Percentiles rank a stretch among this genome's conserved stretches.
These are phyloP conservation scores for Nylanderia fulva DNA, from an alignment of 1,140 invertebrate genomes.

Conservation along the genomic window DNA sequence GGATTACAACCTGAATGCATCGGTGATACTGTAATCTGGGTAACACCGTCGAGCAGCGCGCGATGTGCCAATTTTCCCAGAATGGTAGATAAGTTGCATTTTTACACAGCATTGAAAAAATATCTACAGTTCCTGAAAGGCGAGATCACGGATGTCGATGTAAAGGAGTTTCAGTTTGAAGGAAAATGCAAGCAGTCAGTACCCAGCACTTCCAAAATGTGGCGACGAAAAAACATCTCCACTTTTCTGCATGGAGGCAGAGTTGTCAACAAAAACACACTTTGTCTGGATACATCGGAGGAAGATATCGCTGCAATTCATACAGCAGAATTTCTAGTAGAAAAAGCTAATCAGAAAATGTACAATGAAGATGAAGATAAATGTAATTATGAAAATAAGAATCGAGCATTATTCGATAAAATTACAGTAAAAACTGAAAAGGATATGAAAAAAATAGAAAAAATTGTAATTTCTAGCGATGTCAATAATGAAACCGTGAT, in stretches of 20 bases:
- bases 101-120: conserved; percentile 81
- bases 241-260: conserved; percentile 79
- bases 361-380: conserved; percentile 5
- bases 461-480: background rate
- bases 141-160: conserved; percentile 75
- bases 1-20: conserved; percentile 80
- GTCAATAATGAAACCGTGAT: background rate
- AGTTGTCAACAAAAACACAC: conserved; percentile 80
- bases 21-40: conserved; percentile 81
- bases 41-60: conserved; percentile 84
- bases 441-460: background rate
- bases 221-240: conserved; percentile 80
- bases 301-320: conserved; percentile 74
- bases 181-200: conserved; percentile 78
- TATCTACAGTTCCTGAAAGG: conserved; percentile 81
- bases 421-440: background rate
- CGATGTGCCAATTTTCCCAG: conserved; percentile 83
- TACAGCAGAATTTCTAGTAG: conserved; percentile 78
- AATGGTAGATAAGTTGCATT: conserved; percentile 84
- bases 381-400: background rate
- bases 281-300: conserved; percentile 77
- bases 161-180: conserved; percentile 80
- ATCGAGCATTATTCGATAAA: background rate
- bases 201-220: conserved; percentile 82
- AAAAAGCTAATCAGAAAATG: conserved; percentile 54